Conservation (phyloP, 2,797 vertebrate genomes). For the Prionace glauca region DNA sequence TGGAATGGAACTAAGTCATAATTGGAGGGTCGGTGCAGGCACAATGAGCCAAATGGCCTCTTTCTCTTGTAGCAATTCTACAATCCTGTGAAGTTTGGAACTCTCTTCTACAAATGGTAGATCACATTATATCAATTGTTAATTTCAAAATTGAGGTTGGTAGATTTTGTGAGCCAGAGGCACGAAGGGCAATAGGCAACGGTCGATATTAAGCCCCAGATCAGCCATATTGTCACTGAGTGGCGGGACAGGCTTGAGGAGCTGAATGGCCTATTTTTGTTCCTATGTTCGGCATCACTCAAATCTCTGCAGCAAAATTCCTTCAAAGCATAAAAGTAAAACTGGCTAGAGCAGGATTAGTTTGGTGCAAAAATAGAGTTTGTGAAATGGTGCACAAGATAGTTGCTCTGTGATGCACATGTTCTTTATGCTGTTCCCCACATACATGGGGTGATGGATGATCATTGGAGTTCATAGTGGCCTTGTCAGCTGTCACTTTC, state of each 20-base stretch:
- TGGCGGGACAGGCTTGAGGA: neutral
- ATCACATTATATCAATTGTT: neutral
- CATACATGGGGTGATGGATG: neutral
- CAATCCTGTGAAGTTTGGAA: neutral
- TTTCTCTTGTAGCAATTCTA: no score
- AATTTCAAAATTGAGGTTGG: neutral
- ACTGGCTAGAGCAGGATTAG: neutral
- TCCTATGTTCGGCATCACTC: neutral
- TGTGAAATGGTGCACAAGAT: neutral
- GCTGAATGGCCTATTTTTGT: neutral
- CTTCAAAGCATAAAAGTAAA: neutral
- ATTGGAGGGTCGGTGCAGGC: no score
- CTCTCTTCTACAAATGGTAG: neutral
- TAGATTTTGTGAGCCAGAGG: no score
- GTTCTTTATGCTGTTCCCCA: neutral
- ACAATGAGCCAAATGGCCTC: no score
- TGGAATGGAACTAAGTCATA: no score
- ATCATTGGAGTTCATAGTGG: neutral
- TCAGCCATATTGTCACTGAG: neutral
- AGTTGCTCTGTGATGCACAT: neutral
- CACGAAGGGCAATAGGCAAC: neutral
- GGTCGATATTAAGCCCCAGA: neutral
- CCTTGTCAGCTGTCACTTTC: neutral
- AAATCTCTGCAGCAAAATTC: neutral
- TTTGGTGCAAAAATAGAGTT: neutral